Percentiles rank a stretch among this genome's conserved stretches.
Evolutionary conservation across 2,797 vertebrate species (phyloP).

Genomic region (Neoniphon sammara): DNA sequence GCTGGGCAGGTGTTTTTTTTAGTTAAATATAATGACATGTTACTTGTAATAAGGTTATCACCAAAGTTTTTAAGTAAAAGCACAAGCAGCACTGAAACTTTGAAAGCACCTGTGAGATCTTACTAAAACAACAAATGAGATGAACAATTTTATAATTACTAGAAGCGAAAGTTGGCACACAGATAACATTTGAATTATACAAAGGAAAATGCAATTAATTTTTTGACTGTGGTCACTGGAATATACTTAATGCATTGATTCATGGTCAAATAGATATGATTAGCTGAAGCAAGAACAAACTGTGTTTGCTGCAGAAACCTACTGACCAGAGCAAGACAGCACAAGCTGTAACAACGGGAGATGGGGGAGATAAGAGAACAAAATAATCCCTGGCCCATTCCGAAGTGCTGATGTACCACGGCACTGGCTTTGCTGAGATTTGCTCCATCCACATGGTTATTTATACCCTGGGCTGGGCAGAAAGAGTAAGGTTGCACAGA

Average conservation of each 20-base stretch:
- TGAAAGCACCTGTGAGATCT: background rate
- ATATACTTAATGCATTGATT: conserved; percentile 25
- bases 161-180: background rate
- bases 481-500: conserved; percentile 47
- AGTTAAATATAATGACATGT: background rate
- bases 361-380: conserved; percentile 45
- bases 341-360: conserved; percentile 33
- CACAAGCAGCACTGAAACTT: background rate
- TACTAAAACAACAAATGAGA: background rate
- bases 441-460: conserved; percentile 71
- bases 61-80: conserved; percentile 5
- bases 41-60: background rate
- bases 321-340: conserved; percentile 54
- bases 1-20: background rate
- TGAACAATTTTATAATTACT: background rate
- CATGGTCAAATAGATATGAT: conserved; percentile 15
- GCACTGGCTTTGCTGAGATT: conserved; percentile 55
- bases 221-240: conserved; percentile 12
- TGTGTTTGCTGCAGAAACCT: conserved; percentile 58
- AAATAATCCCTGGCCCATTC: conserved; percentile 50
- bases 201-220: background rate
- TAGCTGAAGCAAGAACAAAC: conserved; percentile 7
- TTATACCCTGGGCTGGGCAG: conserved; percentile 68
- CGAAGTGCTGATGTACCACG: conserved; percentile 63
- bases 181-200: background rate